A percentile compares a stretch with the other conserved stretches of the same genome.
Conservation (phyloP, 2,888 invertebrate species). For the Drosophila pullipes region DNA sequence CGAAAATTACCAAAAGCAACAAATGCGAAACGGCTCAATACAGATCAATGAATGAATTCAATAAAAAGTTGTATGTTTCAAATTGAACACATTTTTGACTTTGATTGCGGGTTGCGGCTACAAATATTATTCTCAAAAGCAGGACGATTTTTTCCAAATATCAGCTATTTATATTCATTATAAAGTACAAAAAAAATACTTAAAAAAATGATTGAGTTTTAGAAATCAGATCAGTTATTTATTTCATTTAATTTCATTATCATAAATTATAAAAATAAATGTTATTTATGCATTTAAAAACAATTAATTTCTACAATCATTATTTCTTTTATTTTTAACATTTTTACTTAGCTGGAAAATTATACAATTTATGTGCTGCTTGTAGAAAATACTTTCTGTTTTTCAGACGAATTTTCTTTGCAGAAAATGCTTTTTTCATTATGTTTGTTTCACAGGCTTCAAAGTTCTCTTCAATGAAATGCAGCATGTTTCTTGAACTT, state of each 20-base stretch:
- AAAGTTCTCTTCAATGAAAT: not conserved
- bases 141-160: not conserved
- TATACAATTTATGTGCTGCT: not conserved
- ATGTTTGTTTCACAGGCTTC: not conserved
- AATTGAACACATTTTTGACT: conserved; percentile 32
- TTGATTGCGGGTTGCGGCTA: not conserved
- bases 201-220: not conserved
- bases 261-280: not conserved
- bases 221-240: not conserved
- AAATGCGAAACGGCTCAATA: conserved; percentile 26
- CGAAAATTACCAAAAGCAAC: conserved; percentile 4
- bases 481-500: not conserved
- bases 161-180: not conserved
- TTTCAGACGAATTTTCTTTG: not conserved
- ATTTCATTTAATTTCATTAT: not conserved
- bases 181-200: not conserved
- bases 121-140: not conserved
- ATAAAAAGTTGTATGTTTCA: conserved; percentile 72
- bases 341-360: not conserved
- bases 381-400: not conserved
- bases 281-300: not conserved
- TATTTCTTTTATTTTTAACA: not conserved
- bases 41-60: conserved; percentile 32
- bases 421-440: not conserved
- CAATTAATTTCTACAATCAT: not conserved